Percentiles rank a stretch among this genome's conserved stretches.
Evolutionary conservation across 2,888 invertebrate species (phyloP).

Genomic region (Sarcophaga carnaria): DNA sequence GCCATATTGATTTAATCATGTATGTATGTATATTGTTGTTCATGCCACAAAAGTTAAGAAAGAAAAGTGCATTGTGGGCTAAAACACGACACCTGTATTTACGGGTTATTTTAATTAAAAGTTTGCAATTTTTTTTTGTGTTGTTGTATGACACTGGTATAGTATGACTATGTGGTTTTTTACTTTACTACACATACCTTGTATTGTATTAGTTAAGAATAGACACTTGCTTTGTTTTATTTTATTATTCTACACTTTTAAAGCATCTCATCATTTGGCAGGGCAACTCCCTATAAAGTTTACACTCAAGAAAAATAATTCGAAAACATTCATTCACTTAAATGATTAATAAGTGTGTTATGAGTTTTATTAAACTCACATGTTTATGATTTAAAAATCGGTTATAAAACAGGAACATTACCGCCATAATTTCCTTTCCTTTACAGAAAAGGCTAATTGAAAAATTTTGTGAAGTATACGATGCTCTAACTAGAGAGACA

Average conservation of each 20-base stretch:
- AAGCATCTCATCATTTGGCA: slow-evolving; percentile 7
- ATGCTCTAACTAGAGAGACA: no score
- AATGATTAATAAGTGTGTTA: no score
- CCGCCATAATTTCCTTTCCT: no score
- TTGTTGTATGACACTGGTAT: background rate
- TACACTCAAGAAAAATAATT: no score
- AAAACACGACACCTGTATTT: slow-evolving; percentile 46
- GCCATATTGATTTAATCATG: background rate
- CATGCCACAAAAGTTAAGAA: background rate
- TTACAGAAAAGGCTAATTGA: no score
- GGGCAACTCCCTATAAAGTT: background rate
- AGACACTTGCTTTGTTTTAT: background rate
- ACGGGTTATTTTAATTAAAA: slow-evolving; percentile 25
- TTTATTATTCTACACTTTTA: background rate
- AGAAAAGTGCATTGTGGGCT: background rate
- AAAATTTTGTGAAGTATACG: no score
- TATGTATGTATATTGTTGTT: background rate
- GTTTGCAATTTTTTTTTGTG: background rate
- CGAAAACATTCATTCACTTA: no score
- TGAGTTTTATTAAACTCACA: no score
- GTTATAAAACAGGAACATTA: no score
- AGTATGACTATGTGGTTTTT: background rate
- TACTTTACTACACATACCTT: background rate
- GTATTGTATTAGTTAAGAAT: background rate
- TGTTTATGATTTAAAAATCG: no score